Conservation (phyloP, 2,797 vertebrate genomes). For the Urophycis tenuis region DNA sequence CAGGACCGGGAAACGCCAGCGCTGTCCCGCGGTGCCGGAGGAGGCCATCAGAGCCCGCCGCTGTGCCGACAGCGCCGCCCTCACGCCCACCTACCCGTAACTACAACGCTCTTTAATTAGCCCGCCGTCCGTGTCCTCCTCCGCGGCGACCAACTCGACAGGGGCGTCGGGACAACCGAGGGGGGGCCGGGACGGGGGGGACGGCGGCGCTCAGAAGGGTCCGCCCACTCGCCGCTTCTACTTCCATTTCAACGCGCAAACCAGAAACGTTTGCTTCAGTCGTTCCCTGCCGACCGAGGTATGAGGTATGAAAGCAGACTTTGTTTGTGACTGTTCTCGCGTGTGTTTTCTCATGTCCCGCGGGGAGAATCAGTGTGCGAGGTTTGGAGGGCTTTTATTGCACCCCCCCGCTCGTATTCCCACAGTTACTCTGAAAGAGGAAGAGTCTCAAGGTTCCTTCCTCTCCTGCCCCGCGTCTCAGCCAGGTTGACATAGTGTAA, state of each 20-base stretch:
- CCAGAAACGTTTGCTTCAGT: background rate
- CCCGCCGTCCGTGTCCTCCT: background rate
- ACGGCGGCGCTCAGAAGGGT: background rate
- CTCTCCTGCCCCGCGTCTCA: background rate
- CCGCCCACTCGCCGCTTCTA: background rate
- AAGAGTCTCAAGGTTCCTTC: background rate
- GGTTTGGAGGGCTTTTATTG: background rate
- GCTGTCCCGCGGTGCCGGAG: slow-evolving; percentile 2
- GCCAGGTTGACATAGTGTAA: background rate
- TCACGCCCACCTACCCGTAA: slow-evolving; percentile 18
- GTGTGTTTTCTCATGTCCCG: background rate
- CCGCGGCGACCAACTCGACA: background rate
- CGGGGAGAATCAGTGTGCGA: background rate
- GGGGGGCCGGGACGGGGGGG: no score
- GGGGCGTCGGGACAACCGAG: background rate
- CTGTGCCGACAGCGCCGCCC: slow-evolving; percentile 25
- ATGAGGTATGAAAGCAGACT: background rate
- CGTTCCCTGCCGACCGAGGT: background rate
- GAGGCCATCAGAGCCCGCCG: slow-evolving; percentile 8
- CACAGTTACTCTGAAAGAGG: background rate
- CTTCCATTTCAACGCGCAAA: background rate
- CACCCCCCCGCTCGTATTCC: background rate
- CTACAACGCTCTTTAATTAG: slow-evolving; percentile 25
- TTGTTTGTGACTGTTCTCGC: background rate
- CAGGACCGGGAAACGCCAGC: background rate